Evolutionary conservation across 2,113 vertebrate genomes (phyloP).

Genomic region (Regulus satrapa): DNA sequence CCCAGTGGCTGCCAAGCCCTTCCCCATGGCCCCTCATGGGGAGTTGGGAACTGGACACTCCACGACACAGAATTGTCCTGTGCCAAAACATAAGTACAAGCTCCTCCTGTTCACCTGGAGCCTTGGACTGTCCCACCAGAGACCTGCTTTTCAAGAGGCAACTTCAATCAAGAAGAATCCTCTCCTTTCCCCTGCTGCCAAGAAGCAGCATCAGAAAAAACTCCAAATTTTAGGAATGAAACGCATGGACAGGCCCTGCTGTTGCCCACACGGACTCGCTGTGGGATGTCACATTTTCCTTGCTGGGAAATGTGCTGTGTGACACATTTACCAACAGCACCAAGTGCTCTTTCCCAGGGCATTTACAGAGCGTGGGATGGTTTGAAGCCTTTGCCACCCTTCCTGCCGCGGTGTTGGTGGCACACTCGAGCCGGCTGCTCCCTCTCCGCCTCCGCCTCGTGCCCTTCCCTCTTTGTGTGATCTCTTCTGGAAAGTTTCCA

Average conservation of each 20-base stretch:
- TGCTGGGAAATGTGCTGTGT: not conserved
- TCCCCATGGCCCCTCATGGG: rapidly evolving
- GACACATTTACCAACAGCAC: not conserved
- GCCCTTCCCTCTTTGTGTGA: not conserved
- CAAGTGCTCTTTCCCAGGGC: not conserved
- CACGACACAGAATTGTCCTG: not conserved
- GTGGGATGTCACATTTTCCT: not conserved
- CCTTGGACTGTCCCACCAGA: rapidly evolving
- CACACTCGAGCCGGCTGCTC: slow-evolving; percentile 10
- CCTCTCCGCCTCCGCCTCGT: not conserved
- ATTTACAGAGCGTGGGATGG: not conserved
- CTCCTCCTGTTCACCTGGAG: not conserved
- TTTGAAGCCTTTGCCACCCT: not conserved
- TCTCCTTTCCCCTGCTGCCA: not conserved
- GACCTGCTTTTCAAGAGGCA: not conserved
- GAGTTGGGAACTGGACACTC: not conserved
- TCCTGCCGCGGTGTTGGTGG: not conserved
- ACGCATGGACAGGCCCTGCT: rapidly evolving
- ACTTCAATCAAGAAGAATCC: not conserved
- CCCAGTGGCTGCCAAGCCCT: not conserved
- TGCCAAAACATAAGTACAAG: not conserved
- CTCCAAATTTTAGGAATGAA: rapidly evolving
- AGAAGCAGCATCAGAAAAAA: not conserved
- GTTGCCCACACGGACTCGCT: rapidly evolving
- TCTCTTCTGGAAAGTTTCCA: slow-evolving; percentile 15